Percentiles rank a stretch among this genome's conserved stretches.
phyloP scores from a whole-genome alignment of 2,113 vertebrate species.

The Podarcis muralis region DNA sequence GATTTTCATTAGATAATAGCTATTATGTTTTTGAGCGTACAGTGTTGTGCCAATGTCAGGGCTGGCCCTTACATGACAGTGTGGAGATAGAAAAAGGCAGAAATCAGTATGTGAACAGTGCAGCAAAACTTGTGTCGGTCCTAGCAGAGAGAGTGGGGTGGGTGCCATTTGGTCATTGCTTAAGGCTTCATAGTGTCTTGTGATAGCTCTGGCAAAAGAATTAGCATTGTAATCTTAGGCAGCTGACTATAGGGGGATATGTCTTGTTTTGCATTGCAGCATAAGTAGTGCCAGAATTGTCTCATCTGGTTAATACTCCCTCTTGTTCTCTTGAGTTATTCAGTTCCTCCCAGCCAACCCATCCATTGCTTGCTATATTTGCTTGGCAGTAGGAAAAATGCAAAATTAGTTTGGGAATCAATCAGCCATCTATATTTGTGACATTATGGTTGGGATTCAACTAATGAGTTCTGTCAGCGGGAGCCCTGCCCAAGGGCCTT shows the following conservation, averaged over 20 bases:
- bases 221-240: background rate
- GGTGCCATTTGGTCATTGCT: background rate
- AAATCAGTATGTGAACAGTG: background rate
- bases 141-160: background rate
- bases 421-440: background rate
- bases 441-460: too few species aligned
- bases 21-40: background rate
- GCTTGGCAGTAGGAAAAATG: background rate
- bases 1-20: slow-evolving; percentile 11
- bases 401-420: background rate
- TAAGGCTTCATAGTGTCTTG: background rate
- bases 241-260: background rate
- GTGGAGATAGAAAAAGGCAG: background rate
- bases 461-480: too few species aligned
- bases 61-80: background rate
- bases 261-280: background rate
- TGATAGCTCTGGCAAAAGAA: background rate
- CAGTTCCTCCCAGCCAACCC: background rate
- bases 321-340: background rate
- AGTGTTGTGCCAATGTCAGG: background rate
- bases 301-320: background rate
- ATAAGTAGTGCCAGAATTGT: background rate
- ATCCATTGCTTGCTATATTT: background rate
- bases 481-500: too few species aligned
- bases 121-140: background rate